These are phyloP conservation scores for Campoletis sonorensis DNA, from an alignment of 1,140 invertebrate genomes.

Conservation along the genomic window DNA sequence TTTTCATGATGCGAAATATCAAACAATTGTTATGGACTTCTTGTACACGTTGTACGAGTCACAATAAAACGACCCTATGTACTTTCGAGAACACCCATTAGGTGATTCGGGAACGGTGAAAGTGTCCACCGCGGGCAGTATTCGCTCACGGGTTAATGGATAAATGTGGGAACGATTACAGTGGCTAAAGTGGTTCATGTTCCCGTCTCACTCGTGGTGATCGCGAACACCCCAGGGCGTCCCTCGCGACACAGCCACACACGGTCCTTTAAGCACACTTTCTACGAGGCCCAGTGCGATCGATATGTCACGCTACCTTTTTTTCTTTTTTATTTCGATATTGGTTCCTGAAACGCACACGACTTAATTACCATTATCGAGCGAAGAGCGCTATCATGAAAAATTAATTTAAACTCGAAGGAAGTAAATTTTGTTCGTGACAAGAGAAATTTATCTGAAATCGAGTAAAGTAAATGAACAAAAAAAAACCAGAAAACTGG, in stretches of 20 bases:
- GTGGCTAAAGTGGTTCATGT: slow-evolving; percentile 41
- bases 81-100: slow-evolving; percentile 39
- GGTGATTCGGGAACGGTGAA: slow-evolving; percentile 18
- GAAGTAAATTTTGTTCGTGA: neutral
- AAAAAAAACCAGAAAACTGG: neutral
- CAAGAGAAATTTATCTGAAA: neutral
- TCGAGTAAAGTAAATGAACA: neutral
- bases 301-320: slow-evolving; percentile 13
- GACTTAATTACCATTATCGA: slow-evolving; percentile 60
- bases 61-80: neutral
- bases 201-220: slow-evolving; percentile 39
- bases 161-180: slow-evolving; percentile 46
- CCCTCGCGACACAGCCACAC: slow-evolving; percentile 21
- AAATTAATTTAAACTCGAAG: slow-evolving; percentile 1
- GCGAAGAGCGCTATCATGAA: slow-evolving; percentile 41
- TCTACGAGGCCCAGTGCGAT: neutral
- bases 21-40: neutral
- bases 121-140: slow-evolving; percentile 24
- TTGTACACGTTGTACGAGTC: neutral
- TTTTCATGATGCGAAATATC: neutral
- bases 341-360: slow-evolving; percentile 44
- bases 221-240: slow-evolving; percentile 38
- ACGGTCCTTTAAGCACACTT: neutral
- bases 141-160: slow-evolving; percentile 35
- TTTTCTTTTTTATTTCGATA: neutral